Evolutionary conservation across 2,113 vertebrate species (phyloP).

Genomic region (Xyliphius kryptos): DNA sequence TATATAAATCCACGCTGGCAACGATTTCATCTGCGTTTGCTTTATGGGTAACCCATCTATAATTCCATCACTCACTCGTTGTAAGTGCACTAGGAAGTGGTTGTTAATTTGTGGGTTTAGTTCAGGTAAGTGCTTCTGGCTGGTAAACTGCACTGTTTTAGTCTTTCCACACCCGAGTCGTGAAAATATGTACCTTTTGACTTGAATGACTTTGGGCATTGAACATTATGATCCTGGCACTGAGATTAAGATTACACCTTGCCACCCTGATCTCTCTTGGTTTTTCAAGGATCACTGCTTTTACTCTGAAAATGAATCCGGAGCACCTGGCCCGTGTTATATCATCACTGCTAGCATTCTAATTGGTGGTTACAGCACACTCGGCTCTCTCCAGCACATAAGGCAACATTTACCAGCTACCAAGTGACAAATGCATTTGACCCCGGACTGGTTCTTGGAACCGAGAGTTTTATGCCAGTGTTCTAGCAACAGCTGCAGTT

Average conservation of each 20-base stretch:
- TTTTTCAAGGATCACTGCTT: background rate
- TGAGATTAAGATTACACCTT: background rate
- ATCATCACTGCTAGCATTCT: no score
- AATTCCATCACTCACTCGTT: background rate
- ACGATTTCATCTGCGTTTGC: background rate
- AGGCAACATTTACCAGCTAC: no score
- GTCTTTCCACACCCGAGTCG: background rate
- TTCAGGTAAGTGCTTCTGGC: background rate
- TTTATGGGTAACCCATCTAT: background rate
- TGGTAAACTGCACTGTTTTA: background rate
- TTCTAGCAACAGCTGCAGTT: no score
- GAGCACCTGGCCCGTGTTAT: no score
- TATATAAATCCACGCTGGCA: constrained; percentile 40
- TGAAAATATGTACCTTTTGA: background rate
- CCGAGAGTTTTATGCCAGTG: no score
- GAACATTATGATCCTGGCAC: background rate
- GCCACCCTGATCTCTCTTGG: background rate
- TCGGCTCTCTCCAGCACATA: no score
- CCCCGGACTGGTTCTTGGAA: no score
- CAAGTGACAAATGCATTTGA: no score
- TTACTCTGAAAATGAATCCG: no score
- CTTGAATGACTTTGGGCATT: background rate
- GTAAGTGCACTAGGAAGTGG: background rate
- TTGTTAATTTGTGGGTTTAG: background rate
- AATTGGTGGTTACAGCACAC: no score